Base-by-base conservation (phyloP, 2,113 vertebrate genomes). In the Baryphthengus martii region DNA sequence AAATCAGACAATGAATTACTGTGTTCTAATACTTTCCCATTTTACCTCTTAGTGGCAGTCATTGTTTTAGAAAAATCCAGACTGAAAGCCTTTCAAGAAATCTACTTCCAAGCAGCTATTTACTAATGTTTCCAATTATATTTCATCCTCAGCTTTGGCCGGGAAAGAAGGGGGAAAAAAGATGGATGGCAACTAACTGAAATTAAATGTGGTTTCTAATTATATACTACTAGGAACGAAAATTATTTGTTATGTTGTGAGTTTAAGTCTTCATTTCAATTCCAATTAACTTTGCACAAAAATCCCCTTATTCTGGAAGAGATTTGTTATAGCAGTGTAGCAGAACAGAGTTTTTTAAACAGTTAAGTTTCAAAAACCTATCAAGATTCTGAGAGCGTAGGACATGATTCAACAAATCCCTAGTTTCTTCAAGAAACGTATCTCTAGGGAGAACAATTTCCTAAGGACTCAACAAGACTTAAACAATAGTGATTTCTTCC, bases 161-260 rank as follows among this genome's bases (percentile, higher is more conserved):
- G 18, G 28, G 52, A 13, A 85, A 59, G 50, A 77, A 33, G 17
- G 17, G 13, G 9, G 16, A 2, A 20, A 56, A 45, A 82, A 53
- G 63, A 77, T 76, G 42, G 8, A 74, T 91, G 39, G 11, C 42
- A 86, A 83, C 20, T 50, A 87, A 24, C 20, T 47, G 59, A 78
- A 95, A 92, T 86, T 37, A 92, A 86, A 86, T 59, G n/a, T 74
- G 31, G 18, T 90, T 86, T 95, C 65, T 94, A 96, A 93, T 95
- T 95, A 79, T 21, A 71, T 83, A 90, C 63, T 63, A 4, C 67
- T 76, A 42, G 23, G 81, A 88, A 71, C 14, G 7, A 71, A 90
- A 90, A 77, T 67, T 4, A 91, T 80, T 80, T 83, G 40, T 88
- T 91, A 44, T 53, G 20, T 68, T 91, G 29, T 83, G 70, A 79